These are phyloP conservation scores for Porites lobata DNA, from an alignment of 92 coral and sea anemone genomes.

Conservation along the genomic window DNA sequence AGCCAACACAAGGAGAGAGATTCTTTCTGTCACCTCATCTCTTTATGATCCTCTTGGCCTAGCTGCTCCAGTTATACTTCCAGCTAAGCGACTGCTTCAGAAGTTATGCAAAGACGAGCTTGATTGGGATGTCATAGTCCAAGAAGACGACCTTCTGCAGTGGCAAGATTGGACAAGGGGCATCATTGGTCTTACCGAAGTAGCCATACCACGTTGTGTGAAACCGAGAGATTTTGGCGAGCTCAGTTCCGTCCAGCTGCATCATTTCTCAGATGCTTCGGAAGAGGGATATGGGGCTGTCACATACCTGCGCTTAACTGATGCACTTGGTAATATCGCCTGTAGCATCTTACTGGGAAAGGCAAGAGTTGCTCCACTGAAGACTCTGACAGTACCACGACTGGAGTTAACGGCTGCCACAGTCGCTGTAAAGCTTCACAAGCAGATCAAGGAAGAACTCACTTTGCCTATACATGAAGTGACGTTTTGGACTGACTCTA, in stretches of 20 bases:
- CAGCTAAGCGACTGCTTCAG: slow-evolving; percentile 34
- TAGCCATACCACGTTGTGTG: slow-evolving; percentile 37
- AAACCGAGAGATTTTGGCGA: slow-evolving; percentile 1
- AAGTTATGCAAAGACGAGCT: slow-evolving; percentile 33
- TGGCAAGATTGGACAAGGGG: slow-evolving; percentile 20
- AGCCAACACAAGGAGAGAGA: slow-evolving; percentile 44
- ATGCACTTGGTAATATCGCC: background rate
- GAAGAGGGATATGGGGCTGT: slow-evolving; percentile 50
- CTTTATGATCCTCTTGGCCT: slow-evolving; percentile 54
- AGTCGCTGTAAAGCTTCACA: slow-evolving; percentile 27
- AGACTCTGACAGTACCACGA: slow-evolving; percentile 28
- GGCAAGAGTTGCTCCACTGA: slow-evolving; percentile 43
- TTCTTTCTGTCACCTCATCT: slow-evolving; percentile 34
- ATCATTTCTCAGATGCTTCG: slow-evolving; percentile 49
- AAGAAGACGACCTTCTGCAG: background rate
- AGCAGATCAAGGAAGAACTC: slow-evolving; percentile 15
- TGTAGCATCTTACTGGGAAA: slow-evolving; percentile 41
- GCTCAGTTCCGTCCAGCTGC: slow-evolving; percentile 18
- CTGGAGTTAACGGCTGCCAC: slow-evolving; percentile 46
- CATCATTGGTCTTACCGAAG: slow-evolving; percentile 8
- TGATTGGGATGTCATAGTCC: slow-evolving; percentile 52
- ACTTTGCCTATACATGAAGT: too few relatives aligned
- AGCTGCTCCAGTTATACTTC: slow-evolving; percentile 47
- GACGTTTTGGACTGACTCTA: too few relatives aligned
- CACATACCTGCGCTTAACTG: slow-evolving; percentile 13